phyloP scores from a whole-genome alignment of 2,888 invertebrate species.

The Nemotelus nigrinus region DNA sequence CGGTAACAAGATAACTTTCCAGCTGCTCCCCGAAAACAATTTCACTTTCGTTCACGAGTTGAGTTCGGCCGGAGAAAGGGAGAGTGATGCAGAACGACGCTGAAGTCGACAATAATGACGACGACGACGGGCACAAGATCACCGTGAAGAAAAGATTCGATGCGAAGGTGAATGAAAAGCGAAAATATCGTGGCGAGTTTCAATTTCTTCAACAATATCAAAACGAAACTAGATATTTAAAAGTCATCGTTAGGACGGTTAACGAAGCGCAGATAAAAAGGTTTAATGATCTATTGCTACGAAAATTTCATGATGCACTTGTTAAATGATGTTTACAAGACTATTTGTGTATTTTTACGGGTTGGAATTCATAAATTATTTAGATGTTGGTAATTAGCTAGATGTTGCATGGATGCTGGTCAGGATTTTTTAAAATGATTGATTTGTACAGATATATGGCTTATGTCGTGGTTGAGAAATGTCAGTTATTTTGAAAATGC shows the following conservation, averaged over 20 bases:
- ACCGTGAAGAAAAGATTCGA: background rate
- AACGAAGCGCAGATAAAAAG: background rate
- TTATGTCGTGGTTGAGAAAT: too few relatives aligned
- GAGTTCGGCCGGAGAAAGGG: background rate
- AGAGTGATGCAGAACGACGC: conserved; percentile 8
- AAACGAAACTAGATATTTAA: conserved; percentile 1
- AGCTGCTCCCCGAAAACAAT: conserved; percentile 17
- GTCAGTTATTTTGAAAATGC: too few relatives aligned
- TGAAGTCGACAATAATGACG: background rate
- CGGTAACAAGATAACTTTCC: conserved; percentile 5
- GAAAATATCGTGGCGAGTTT: background rate
- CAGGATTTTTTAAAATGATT: too few relatives aligned
- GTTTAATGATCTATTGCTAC: conserved; percentile 2
- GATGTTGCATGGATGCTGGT: background rate
- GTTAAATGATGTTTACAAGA: background rate
- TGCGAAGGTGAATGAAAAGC: background rate
- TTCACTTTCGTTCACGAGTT: conserved; percentile 22
- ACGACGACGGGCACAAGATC: background rate
- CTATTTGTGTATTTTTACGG: background rate
- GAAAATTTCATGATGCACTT: background rate
- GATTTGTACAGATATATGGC: too few relatives aligned
- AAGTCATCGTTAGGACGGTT: background rate
- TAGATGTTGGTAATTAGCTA: background rate
- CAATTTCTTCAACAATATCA: background rate
- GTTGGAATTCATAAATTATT: background rate